Percentiles rank a stretch among this genome's conserved stretches.
Evolutionary conservation across 2,113 vertebrate genomes (phyloP).

Genomic region (Myanophis thanlyinensis): DNA sequence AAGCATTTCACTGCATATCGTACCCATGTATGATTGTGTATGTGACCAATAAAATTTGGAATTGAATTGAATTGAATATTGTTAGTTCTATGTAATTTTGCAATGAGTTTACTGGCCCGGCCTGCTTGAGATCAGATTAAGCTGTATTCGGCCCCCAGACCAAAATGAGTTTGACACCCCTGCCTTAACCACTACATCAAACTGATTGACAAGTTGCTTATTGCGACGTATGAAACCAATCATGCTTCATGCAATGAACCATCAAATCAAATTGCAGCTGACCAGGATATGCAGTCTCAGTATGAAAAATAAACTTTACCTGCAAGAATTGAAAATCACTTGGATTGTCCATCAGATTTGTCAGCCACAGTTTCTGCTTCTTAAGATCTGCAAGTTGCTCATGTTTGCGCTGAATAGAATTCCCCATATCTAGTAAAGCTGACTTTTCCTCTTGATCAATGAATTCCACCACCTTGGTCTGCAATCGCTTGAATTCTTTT

Average conservation of each 20-base stretch:
- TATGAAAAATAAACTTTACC: background rate
- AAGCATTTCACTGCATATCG: too few species aligned
- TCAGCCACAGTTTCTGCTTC: conserved; percentile 26
- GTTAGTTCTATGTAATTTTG: too few species aligned
- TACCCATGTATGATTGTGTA: too few species aligned
- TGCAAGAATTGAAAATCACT: conserved; percentile 41
- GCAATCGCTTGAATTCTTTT: conserved; percentile 51
- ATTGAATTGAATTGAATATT: too few species aligned
- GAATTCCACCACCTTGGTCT: conserved; percentile 53
- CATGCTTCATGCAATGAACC: background rate
- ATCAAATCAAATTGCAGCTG: background rate
- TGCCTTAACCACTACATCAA: background rate
- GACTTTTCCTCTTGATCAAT: conserved; percentile 51
- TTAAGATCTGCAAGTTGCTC: conserved; percentile 40
- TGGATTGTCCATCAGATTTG: conserved; percentile 17
- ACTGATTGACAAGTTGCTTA: background rate
- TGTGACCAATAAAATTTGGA: too few species aligned
- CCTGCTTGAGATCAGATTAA: too few species aligned
- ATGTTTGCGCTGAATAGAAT: conserved; percentile 53
- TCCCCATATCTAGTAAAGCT: conserved; percentile 36
- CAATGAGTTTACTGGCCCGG: too few species aligned
- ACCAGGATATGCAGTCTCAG: background rate
- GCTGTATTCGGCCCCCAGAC: too few species aligned
- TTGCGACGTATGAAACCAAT: background rate
- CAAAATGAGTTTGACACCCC: too few species aligned